phyloP scores from a whole-genome alignment of 2,888 invertebrate species.

The Tigriopus californicus region DNA sequence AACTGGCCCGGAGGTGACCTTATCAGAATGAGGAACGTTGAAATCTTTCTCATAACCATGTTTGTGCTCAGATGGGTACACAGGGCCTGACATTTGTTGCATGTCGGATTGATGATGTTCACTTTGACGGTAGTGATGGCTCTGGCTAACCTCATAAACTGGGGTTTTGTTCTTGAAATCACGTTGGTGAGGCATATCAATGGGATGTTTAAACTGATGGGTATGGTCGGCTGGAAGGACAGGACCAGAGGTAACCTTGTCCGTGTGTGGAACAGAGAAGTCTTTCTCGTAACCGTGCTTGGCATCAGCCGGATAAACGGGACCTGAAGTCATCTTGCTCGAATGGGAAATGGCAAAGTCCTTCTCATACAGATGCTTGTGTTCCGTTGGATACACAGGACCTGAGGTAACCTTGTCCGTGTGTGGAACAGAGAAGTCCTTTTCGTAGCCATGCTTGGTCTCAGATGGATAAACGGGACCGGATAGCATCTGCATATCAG shows the following conservation, averaged over 20 bases:
- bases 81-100: slow-evolving; percentile 4
- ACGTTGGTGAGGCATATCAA: slow-evolving; percentile 9
- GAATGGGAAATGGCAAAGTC: slow-evolving; percentile 3
- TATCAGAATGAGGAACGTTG: background rate
- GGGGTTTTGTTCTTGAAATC: slow-evolving; percentile 2
- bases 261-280: background rate
- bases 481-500: background rate
- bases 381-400: background rate
- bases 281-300: slow-evolving; percentile 11
- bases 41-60: background rate
- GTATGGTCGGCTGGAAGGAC: no score
- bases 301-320: slow-evolving; percentile 7
- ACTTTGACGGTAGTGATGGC: slow-evolving; percentile 12
- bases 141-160: slow-evolving; percentile 11
- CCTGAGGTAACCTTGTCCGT: background rate
- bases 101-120: slow-evolving; percentile 10
- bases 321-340: background rate
- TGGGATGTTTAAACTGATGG: slow-evolving; percentile 3
- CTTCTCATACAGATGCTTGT: background rate
- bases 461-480: slow-evolving; percentile 9
- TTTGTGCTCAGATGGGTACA: background rate
- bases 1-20: slow-evolving; percentile 1
- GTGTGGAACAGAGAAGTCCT: background rate
- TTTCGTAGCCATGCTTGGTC: background rate
- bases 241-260: background rate